phyloP scores from a whole-genome alignment of 92 coral and sea anemone species.

The Hydrozoanthus gracilis region DNA sequence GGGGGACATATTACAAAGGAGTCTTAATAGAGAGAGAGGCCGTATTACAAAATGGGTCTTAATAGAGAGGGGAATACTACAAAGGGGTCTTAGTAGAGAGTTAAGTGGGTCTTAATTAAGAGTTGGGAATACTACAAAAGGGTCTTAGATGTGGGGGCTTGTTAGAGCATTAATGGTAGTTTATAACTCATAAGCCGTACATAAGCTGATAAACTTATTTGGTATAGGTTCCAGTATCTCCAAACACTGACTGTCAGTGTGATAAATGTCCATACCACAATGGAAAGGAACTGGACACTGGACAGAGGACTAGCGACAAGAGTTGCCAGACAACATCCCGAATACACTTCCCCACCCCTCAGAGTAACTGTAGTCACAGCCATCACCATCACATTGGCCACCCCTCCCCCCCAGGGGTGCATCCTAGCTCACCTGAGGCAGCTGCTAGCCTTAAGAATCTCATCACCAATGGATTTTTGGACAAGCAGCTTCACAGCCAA shows the following conservation, averaged over 20 bases:
- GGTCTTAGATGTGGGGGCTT: no score
- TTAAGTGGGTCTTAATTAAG: no score
- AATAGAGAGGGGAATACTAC: no score
- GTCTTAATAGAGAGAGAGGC: no score
- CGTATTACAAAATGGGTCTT: no score
- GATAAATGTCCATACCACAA: conserved; percentile 66
- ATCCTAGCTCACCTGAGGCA: conserved; percentile 32
- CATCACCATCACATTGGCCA: conserved; percentile 50
- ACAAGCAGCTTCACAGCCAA: conserved; percentile 48
- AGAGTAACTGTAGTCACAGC: conserved; percentile 57
- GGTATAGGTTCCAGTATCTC: conserved; percentile 14
- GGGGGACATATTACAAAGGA: no score
- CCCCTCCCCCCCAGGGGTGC: background rate
- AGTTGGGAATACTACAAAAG: no score
- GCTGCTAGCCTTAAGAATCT: conserved; percentile 49
- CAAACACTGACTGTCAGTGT: conserved; percentile 59
- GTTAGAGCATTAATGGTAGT: no score
- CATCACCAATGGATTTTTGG: conserved; percentile 58
- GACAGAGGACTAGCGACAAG: conserved; percentile 61
- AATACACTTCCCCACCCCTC: conserved; percentile 54
- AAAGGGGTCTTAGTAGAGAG: no score
- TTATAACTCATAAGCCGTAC: no score
- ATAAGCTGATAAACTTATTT: no score
- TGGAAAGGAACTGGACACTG: conserved; percentile 63
- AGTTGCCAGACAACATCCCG: conserved; percentile 61